These are phyloP conservation scores for Campylomormyrus numenius DNA, from an alignment of 2,113 vertebrate genomes.

Conservation along the genomic window DNA sequence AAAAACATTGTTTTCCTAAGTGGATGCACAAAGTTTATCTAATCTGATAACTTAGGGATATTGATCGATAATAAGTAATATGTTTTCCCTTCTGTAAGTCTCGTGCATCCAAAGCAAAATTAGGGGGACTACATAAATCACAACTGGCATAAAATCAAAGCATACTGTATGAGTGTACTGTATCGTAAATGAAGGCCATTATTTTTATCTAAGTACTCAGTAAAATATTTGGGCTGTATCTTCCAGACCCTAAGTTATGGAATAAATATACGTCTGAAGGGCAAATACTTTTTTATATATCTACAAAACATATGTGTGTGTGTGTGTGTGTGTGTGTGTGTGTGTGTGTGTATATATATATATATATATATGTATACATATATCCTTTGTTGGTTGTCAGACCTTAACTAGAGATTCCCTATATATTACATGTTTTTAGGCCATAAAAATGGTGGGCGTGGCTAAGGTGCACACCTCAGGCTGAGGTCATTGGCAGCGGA, in stretches of 20 bases:
- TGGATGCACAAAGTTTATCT: not conserved
- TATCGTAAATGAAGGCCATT: not conserved
- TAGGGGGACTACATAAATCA: conserved; percentile 48
- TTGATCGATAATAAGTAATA: conserved; percentile 44
- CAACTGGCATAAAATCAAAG: conserved; percentile 38
- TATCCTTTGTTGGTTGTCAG: not conserved
- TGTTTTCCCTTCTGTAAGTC: conserved; percentile 50
- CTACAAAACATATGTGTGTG: no score
- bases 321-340: no score
- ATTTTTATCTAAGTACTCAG: not conserved
- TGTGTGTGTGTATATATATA: no score
- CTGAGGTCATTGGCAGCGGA: not conserved
- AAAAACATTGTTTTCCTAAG: not conserved
- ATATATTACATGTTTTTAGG: not conserved
- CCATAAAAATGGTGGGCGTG: not conserved
- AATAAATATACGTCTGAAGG: not conserved
- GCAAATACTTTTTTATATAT: not conserved
- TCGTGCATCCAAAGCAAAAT: conserved; percentile 34
- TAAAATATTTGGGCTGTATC: not conserved
- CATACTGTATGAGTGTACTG: conserved; percentile 13
- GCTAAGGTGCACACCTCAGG: not conserved
- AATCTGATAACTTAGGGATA: conserved; percentile 26
- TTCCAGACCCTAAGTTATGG: not conserved
- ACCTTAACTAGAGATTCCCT: not conserved
- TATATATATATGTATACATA: not conserved